These are phyloP conservation scores for Poecile montanus DNA, from an alignment of 2,797 vertebrate species.

Conservation along the genomic window DNA sequence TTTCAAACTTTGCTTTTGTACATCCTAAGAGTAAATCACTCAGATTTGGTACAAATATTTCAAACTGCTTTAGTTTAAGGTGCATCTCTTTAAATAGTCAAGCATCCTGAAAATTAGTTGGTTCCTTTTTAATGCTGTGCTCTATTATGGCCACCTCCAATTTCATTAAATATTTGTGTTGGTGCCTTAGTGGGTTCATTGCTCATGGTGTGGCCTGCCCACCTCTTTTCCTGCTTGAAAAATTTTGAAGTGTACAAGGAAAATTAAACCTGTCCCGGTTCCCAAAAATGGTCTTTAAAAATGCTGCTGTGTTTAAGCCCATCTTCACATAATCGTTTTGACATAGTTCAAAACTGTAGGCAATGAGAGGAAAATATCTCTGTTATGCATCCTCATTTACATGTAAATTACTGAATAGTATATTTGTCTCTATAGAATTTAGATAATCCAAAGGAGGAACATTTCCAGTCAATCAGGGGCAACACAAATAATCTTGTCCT, in stretches of 20 bases:
- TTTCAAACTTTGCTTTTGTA: background rate
- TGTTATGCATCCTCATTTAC: constrained; percentile 38
- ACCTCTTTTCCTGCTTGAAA: constrained; percentile 27
- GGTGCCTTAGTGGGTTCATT: background rate
- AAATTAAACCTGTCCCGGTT: constrained; percentile 33
- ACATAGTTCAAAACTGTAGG: background rate
- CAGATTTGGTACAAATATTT: background rate
- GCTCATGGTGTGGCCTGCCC: background rate
- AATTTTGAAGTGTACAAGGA: background rate
- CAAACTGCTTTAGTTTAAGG: background rate
- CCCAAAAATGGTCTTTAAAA: constrained; percentile 3
- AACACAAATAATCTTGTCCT: constrained; percentile 5
- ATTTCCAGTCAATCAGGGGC: background rate
- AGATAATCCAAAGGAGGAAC: constrained; percentile 5
- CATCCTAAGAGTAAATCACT: background rate
- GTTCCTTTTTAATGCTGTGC: background rate
- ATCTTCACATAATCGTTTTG: background rate
- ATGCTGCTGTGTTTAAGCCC: background rate
- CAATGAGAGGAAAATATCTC: constrained; percentile 12
- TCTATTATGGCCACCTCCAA: background rate
- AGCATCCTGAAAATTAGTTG: background rate
- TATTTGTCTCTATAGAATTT: constrained; percentile 31
- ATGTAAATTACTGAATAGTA: constrained; percentile 30
- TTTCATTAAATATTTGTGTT: background rate
- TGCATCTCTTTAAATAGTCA: background rate